phyloP scores from a whole-genome alignment of 1,140 invertebrate species.

The Polypedilum pembai region DNA sequence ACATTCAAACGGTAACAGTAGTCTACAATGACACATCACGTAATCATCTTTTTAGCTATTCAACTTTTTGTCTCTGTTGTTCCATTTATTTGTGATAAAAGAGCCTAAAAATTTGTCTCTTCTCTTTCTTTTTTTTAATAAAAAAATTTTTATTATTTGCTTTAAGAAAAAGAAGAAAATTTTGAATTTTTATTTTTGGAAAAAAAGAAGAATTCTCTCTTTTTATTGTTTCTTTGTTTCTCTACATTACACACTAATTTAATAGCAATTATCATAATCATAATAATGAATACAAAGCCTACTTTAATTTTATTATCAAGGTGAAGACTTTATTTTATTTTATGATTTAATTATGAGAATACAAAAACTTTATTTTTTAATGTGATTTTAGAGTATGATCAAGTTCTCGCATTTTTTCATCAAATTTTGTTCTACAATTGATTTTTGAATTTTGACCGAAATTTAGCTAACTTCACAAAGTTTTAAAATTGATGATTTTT shows the following conservation, averaged over 20 bases:
- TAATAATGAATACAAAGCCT: neutral
- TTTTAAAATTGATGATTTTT: too few relatives aligned
- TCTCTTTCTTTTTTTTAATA: too few relatives aligned
- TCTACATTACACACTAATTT: constrained; percentile 15
- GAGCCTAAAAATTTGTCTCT: neutral
- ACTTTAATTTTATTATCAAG: too few relatives aligned
- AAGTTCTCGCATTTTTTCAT: too few relatives aligned
- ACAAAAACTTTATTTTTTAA: too few relatives aligned
- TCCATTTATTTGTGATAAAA: neutral
- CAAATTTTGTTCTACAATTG: too few relatives aligned
- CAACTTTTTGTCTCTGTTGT: neutral
- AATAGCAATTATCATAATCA: constrained; percentile 2
- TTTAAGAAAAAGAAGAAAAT: neutral
- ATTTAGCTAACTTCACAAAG: too few relatives aligned
- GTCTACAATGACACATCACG: neutral
- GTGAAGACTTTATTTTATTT: too few relatives aligned
- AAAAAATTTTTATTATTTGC: neutral
- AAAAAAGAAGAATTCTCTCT: neutral
- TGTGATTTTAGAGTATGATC: too few relatives aligned
- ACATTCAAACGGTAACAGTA: neutral
- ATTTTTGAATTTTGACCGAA: too few relatives aligned
- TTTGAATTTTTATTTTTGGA: neutral
- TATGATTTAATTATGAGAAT: too few relatives aligned
- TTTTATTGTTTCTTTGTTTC: constrained; percentile 8
- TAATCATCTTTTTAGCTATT: neutral